These are phyloP conservation scores for Drosophila fungiperda DNA, from an alignment of 2,888 invertebrate species.

Conservation along the genomic window DNA sequence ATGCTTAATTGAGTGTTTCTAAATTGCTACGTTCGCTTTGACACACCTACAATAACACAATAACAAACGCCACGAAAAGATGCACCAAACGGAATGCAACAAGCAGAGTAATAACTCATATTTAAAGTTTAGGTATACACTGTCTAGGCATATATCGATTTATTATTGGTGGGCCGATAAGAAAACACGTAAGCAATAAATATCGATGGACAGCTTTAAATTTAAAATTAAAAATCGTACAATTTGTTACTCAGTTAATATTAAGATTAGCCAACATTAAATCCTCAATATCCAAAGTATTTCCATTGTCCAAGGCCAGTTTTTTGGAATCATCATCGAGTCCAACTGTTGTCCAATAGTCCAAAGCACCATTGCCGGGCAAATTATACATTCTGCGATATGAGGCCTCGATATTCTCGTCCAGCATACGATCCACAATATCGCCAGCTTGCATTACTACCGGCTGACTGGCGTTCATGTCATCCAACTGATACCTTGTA, in stretches of 20 bases:
- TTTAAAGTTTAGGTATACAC: constrained; percentile 40
- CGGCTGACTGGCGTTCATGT: constrained; percentile 3
- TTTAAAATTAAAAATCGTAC: constrained; percentile 1
- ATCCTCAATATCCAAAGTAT: constrained; percentile 48
- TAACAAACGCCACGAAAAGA: constrained; percentile 55
- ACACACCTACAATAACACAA: constrained; percentile 52
- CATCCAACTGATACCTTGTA: neutral
- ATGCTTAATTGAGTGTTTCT: constrained; percentile 29
- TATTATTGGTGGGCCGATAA: constrained; percentile 12
- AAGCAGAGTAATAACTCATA: constrained; percentile 45
- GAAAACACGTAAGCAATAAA: neutral
- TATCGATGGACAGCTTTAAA: constrained; percentile 4
- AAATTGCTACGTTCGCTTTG: constrained; percentile 40
- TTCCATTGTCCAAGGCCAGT: constrained; percentile 62
- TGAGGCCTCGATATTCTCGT: constrained; percentile 82
- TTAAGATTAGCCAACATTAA: constrained; percentile 43
- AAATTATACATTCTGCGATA: constrained; percentile 76
- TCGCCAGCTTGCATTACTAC: constrained; percentile 36
- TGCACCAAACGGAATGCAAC: constrained; percentile 67
- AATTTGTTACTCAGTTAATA: constrained; percentile 8
- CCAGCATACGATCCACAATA: constrained; percentile 82
- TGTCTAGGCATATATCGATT: neutral
- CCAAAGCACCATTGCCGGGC: constrained; percentile 29
- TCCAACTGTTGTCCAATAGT: constrained; percentile 61
- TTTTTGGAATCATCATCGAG: constrained; percentile 82